Evolutionary conservation across 1,140 invertebrate species (phyloP).

Genomic region (Pogonomyrmex californicus): DNA sequence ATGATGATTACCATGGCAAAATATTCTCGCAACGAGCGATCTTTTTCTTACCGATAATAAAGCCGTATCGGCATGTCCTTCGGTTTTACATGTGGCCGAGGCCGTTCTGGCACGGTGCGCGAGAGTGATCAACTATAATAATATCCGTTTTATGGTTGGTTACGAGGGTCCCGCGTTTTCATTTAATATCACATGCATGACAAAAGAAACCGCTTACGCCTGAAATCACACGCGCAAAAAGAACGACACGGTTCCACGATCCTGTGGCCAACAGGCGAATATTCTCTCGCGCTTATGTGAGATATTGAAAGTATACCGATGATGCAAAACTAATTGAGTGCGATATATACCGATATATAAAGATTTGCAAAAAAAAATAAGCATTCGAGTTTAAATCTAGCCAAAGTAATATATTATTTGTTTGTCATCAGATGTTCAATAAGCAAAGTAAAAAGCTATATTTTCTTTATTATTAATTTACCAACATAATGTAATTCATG

Average conservation of each 20-base stretch:
- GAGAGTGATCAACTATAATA: slow-evolving; percentile 57
- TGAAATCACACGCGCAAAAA: slow-evolving; percentile 24
- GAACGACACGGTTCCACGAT: neutral
- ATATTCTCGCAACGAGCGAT: neutral
- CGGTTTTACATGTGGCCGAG: slow-evolving; percentile 35
- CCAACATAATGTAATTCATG: neutral
- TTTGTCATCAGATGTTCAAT: neutral
- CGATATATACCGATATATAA: neutral
- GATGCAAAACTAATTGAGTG: neutral
- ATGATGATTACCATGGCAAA: neutral
- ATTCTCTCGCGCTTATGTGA: neutral
- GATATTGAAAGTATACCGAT: slow-evolving; percentile 3
- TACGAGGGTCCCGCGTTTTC: slow-evolving; percentile 14
- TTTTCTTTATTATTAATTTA: neutral
- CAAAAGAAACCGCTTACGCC: slow-evolving; percentile 39
- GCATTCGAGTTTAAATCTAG: neutral
- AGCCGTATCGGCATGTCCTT: slow-evolving; percentile 1
- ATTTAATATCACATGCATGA: slow-evolving; percentile 54
- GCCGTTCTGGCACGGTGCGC: neutral
- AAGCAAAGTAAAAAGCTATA: neutral
- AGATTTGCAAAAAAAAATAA: neutral
- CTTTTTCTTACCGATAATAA: slow-evolving; percentile 6
- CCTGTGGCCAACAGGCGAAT: neutral
- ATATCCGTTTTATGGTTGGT: slow-evolving; percentile 31
- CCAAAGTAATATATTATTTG: neutral